Base-by-base conservation (phyloP, 2,888 invertebrate genomes). In the Drosophila hamatofila region DNA sequence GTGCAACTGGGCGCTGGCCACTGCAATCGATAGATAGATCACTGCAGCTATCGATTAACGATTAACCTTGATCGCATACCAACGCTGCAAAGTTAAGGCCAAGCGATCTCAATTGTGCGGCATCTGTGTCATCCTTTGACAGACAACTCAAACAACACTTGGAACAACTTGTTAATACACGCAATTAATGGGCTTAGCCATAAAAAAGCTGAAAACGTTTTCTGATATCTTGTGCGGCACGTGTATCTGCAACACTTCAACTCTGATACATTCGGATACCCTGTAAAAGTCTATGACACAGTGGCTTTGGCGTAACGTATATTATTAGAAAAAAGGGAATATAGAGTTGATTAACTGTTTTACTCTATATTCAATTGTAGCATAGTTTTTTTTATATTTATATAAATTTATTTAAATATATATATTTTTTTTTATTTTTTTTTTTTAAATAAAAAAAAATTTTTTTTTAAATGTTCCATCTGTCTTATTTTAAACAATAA, bases 211-310 rank as follows among this genome's bases (percentile, higher is more conserved):
- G n/a, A 37, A 42, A 73, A 23, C 60, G 54, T 21, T 33, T 35
- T 54, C 57, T 64, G 70, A 66, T 71, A 70, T 63, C 66, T 63
- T 42, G 44, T 37, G 54, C 27, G 71, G 62, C 72, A 80, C 63
- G 75, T 67, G 66, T 66, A 79, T 62, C 80, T 71, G 79, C 77
- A 77, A 21, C 62, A 64, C 79, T 74, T 64, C 46, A 78, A 18
- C 25, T n/a, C 60, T 48, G 42, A 61, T n/a, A n/a, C n/a, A n/a
- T n/a, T n/a, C 23, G 21, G 11, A 70, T 75, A 75, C 75, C 75
- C 76, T 66, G 75, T 30, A 63, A 46, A 37, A n/a, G 35, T 5
- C 35, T 14, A 6, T 35, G 2, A 30, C 30, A 30, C 8, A 30
- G 30, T 7, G 27, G 27, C 27, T n/a, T n/a, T n/a, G n/a, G n/a